phyloP scores from a whole-genome alignment of 2,888 invertebrate species.

The Melanostoma mellinum region DNA sequence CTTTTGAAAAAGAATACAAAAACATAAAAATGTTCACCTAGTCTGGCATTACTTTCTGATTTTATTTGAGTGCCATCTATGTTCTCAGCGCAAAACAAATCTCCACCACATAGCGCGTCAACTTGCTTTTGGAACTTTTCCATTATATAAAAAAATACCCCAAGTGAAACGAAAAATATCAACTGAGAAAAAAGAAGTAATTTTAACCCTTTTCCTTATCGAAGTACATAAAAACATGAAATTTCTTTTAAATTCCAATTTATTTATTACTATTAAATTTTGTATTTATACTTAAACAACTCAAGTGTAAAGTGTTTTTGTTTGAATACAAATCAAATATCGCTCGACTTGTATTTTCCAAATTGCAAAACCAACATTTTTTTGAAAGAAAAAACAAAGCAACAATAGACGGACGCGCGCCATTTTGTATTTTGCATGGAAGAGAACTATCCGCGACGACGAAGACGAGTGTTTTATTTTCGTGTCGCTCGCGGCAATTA shows the following conservation, averaged over 20 bases:
- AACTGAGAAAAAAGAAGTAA: constrained; percentile 35
- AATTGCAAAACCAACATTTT: constrained; percentile 27
- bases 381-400: constrained; percentile 59
- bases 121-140: constrained; percentile 71
- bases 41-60: constrained; percentile 37
- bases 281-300: constrained; percentile 3
- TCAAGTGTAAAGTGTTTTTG: constrained; percentile 1
- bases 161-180: constrained; percentile 65
- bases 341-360: constrained; percentile 16
- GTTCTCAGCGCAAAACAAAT: background rate
- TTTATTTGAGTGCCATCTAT: constrained; percentile 9
- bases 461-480: constrained; percentile 52
- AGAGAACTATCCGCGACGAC: constrained; percentile 47
- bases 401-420: constrained; percentile 71
- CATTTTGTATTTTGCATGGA: constrained; percentile 70
- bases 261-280: no score
- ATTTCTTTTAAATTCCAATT: background rate
- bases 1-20: no score
- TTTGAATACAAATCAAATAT: constrained; percentile 25
- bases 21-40: no score
- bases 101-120: constrained; percentile 39
- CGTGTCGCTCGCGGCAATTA: constrained; percentile 58
- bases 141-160: constrained; percentile 73
- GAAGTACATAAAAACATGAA: constrained; percentile 37
- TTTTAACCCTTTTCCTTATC: constrained; percentile 62